A percentile compares a stretch with the other conserved stretches of the same genome.
These are phyloP conservation scores for Phocoena phocoena DNA, from an alignment of 2,113 vertebrate species.

Conservation along the genomic window DNA sequence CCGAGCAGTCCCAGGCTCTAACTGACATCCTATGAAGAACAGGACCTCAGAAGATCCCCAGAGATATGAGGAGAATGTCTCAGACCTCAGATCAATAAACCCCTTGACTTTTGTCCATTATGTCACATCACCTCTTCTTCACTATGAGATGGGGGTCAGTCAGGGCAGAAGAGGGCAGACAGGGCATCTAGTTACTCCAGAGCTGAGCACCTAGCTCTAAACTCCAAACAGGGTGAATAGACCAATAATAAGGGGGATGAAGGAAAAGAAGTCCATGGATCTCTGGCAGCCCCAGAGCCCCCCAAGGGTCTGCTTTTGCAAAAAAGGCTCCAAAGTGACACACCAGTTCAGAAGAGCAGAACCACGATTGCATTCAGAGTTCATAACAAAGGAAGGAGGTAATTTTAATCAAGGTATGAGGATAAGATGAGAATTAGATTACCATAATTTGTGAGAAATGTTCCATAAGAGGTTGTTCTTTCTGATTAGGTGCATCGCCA, in stretches of 20 bases:
- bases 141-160: background rate
- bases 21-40: background rate
- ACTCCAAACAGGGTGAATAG: background rate
- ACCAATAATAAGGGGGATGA: background rate
- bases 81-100: background rate
- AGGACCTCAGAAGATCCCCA: background rate
- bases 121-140: background rate
- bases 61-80: background rate
- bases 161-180: background rate
- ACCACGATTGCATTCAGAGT: background rate
- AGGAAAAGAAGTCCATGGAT: background rate
- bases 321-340: background rate
- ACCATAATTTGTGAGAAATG: conserved; percentile 62
- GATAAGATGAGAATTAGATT: conserved; percentile 64
- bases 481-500: conserved; percentile 65
- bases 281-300: background rate
- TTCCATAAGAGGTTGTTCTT: conserved; percentile 64
- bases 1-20: background rate
- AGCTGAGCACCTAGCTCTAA: background rate
- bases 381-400: conserved; percentile 65
- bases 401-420: conserved; percentile 71
- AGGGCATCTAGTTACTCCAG: background rate
- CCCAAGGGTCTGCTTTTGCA: background rate
- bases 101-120: background rate
- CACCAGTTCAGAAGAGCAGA: background rate